Percentiles rank a stretch among this genome's conserved stretches.
phyloP scores from a whole-genome alignment of 2,113 vertebrate species.

The Tenebrosternarchus preto region DNA sequence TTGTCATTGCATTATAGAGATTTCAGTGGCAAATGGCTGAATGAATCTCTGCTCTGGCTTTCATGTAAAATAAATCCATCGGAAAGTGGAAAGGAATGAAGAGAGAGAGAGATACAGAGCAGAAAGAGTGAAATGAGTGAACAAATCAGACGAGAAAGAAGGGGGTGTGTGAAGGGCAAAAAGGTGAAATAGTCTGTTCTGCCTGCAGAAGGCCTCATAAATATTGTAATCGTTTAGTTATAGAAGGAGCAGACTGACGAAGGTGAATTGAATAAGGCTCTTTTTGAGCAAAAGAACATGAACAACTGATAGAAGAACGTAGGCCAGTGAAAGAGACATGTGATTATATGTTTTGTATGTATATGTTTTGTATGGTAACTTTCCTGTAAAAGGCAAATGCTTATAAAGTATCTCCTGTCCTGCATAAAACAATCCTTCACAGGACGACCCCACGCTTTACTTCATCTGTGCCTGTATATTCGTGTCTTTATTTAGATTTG shows the following conservation, averaged over 20 bases:
- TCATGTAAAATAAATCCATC: conserved; percentile 69
- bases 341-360: conserved; percentile 54
- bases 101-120: conserved; percentile 47
- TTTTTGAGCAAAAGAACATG: conserved; percentile 62
- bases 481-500: neutral
- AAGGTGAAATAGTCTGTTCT: conserved; percentile 63
- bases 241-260: conserved; percentile 69
- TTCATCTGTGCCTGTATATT: neutral
- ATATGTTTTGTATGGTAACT: conserved; percentile 55
- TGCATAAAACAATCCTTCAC: neutral
- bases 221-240: conserved; percentile 76
- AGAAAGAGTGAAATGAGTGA: conserved; percentile 5
- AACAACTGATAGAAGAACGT: conserved; percentile 55
- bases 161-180: conserved; percentile 36
- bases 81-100: conserved; percentile 56
- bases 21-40: conserved; percentile 65
- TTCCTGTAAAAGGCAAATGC: conserved; percentile 34
- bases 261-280: conserved; percentile 64
- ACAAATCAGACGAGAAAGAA: conserved; percentile 16
- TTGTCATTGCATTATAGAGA: conserved; percentile 66
- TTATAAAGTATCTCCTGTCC: conserved; percentile 18
- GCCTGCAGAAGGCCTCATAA: conserved; percentile 72
- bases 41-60: conserved; percentile 66
- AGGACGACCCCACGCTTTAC: neutral
- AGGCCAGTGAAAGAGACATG: conserved; percentile 56